Base-by-base conservation (phyloP, 2,888 invertebrate species). In the Patella caerulea region DNA sequence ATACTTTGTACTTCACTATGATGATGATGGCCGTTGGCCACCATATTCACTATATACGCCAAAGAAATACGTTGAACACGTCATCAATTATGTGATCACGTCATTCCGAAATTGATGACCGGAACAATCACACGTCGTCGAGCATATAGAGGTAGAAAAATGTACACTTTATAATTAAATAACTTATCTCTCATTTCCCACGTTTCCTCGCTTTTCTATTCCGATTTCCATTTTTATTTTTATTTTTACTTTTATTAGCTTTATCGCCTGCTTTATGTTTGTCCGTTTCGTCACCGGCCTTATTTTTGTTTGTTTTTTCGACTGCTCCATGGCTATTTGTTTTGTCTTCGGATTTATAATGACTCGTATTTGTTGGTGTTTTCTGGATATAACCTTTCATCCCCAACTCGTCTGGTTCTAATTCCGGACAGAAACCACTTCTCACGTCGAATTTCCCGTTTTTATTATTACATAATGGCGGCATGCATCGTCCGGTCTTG, bases 341-440 rank as follows among this genome's bases (percentile, higher is more conserved):
- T 45, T 45, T 9, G 3, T 45, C 45, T 45, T 45, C 45, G 4
- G 45, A 9, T 45, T 45, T 45, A 45, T 45, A 45, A 45, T 45
- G 45, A 45, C 45, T 45, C 1, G 45, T 45, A 45, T 45, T 45
- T 9, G 45, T 45, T 9, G 45, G 45, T 45, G 45, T 45, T 45
- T 45, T 45, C 45, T 65, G 19, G 24, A 65, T 65, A n/a, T 65
- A 65, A 11, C 65, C 65, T 65, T 65, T 65, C 11, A 19, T 11
- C 14, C 65, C 70, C 34, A 75, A 53, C n/a, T 69, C 53, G 15
- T 71, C 19, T 5, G 52, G 56, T 55, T 72, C 72, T 52, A 73
- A 72, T 17, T 77, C n/a, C 0, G 82, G 80, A 53, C 82, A 82
- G 71, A 55, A 78, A 9, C 82, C 82, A 2, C 74, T 73, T 19